phyloP scores from a whole-genome alignment of 2,113 vertebrate genomes.

The Numida meleagris region DNA sequence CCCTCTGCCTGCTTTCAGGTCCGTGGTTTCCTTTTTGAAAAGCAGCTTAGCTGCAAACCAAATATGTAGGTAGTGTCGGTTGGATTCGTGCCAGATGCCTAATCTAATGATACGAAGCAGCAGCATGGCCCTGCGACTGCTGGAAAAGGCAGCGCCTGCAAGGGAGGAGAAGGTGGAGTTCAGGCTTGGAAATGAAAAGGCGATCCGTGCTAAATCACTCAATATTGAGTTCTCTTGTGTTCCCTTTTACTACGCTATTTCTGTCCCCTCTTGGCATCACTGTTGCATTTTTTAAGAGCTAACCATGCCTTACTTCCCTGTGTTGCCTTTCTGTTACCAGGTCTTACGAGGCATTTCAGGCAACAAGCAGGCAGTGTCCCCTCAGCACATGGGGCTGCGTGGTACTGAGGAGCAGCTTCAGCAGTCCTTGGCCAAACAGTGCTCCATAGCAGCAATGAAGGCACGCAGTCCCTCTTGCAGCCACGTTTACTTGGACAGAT shows the following conservation, averaged over 20 bases:
- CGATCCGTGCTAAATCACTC: not conserved
- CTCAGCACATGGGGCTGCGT: accelerated
- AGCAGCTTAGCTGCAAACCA: not conserved
- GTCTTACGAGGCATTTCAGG: not conserved
- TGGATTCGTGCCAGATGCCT: not conserved
- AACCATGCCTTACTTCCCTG: not conserved
- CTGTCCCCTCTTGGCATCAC: not conserved
- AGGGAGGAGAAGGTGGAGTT: not conserved
- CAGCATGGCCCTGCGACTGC: not conserved
- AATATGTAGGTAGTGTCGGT: not conserved
- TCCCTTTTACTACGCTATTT: not conserved
- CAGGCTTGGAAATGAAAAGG: not conserved
- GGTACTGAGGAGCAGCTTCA: not conserved
- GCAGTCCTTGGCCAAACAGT: no score
- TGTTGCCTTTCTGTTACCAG: not conserved
- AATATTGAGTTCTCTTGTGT: not conserved
- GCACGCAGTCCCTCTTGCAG: not conserved
- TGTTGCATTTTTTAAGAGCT: not conserved
- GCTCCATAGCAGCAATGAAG: not conserved
- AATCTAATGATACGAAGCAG: not conserved
- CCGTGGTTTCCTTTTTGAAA: not conserved
- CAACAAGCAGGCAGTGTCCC: not conserved
- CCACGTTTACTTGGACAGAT: not conserved
- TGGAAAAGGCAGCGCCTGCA: not conserved
- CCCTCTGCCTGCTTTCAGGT: not conserved